Conservation (phyloP, 64 coral and sea anemone genomes). For the Actinia equina region DNA sequence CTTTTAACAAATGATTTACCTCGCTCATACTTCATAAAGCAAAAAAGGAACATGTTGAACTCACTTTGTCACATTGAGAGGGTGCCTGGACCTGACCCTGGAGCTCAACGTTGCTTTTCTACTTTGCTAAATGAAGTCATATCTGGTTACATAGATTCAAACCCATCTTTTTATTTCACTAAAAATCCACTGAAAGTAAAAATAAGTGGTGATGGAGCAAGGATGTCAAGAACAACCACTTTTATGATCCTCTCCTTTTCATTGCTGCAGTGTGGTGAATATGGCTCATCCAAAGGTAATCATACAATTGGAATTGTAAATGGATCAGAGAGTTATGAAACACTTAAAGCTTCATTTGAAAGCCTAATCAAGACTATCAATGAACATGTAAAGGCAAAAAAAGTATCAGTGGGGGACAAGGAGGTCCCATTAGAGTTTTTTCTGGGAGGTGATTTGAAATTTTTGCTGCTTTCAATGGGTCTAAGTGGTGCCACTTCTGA, state of each 20-base stretch:
- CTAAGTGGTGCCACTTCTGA: conserved; percentile 23
- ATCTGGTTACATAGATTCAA: conserved; percentile 24
- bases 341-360: conserved; percentile 25
- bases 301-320: conserved; percentile 45
- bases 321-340: conserved; percentile 42
- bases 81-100: conserved; percentile 31
- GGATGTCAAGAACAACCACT: conserved; percentile 39
- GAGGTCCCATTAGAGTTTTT: conserved; percentile 3
- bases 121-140: conserved; percentile 23
- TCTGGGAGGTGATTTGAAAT: conserved; percentile 44
- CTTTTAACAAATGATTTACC: conserved; percentile 41
- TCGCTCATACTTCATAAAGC: conserved; percentile 50
- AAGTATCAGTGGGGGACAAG: background rate
- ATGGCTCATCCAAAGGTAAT: conserved; percentile 24
- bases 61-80: conserved; percentile 33
- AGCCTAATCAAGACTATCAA: conserved; percentile 20
- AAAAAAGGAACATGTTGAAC: conserved; percentile 39
- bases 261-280: conserved; percentile 34
- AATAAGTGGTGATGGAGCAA: conserved; percentile 55
- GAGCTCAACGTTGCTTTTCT: conserved; percentile 37
- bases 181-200: conserved; percentile 44
- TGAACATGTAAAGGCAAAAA: conserved; percentile 9
- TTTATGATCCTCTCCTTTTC: conserved; percentile 59
- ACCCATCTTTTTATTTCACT: conserved; percentile 25
- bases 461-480: conserved; percentile 26